A percentile compares a stretch with the other conserved stretches of the same genome.
Conservation (phyloP, 2,888 invertebrate genomes). For the Tribolium freemani region DNA sequence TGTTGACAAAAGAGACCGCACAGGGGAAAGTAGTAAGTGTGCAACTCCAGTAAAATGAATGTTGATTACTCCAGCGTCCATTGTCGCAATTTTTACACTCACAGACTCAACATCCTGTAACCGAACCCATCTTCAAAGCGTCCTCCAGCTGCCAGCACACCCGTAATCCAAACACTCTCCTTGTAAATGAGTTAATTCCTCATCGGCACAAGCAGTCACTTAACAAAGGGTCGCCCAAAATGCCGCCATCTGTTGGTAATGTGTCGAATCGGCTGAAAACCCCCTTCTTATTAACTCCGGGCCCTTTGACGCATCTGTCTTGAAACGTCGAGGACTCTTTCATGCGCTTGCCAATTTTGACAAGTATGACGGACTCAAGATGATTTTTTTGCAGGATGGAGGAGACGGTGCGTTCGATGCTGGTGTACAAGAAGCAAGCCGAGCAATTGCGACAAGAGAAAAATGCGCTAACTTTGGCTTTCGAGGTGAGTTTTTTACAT, state of each 20-base stretch:
- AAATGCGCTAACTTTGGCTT: conserved; percentile 77
- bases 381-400: conserved; percentile 75
- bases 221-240: conserved; percentile 6
- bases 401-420: conserved; percentile 80
- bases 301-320: conserved; percentile 36
- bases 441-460: conserved; percentile 84
- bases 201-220: conserved; percentile 50
- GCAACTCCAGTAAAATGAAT: conserved; percentile 21
- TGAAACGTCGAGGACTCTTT: background rate
- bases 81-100: background rate
- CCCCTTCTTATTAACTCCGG: conserved; percentile 28
- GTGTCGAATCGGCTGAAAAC: conserved; percentile 37
- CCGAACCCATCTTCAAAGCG: conserved; percentile 25
- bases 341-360: conserved; percentile 14
- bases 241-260: conserved; percentile 36
- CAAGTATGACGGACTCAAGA: background rate
- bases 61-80: background rate
- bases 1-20: conserved; percentile 40
- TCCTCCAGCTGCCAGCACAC: conserved; percentile 11
- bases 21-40: conserved; percentile 19
- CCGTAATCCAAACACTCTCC: conserved; percentile 27
- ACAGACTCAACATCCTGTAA: conserved; percentile 22
- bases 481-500: conserved; percentile 74
- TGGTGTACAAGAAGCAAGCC: conserved; percentile 81
- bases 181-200: conserved; percentile 53